Base-by-base conservation (phyloP, 2,888 invertebrate genomes). In the Alentia gelatinosa region DNA sequence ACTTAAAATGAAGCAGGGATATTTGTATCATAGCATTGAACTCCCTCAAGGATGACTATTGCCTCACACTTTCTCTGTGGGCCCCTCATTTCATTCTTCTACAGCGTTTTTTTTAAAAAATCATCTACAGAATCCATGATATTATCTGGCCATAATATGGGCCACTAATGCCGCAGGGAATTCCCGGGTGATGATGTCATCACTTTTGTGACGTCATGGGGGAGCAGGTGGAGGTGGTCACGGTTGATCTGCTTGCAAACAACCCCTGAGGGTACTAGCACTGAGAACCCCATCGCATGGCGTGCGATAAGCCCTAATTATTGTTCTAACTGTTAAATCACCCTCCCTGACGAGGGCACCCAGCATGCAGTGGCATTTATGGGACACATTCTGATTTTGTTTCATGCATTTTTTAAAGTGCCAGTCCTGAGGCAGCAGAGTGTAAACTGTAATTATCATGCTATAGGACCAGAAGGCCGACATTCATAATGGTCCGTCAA, bases 291-390 rank as follows among this genome's bases (percentile, higher is more conserved):
- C 39, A 30, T 19, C 12, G 37, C 39, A 23, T 19, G 9, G 35
- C 39, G 79, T 37, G 37, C 23, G 79, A 79, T 79, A 79, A 79
- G 79, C 37, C 39, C 79, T 79, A 79, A 79, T 79, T 37, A 79
- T 39, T 79, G 39, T 79, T 79, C 26, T 26, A 19, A 33, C 74
- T 26, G 74, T 74, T 26, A 74, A 74, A 74, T 74, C 33, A 74
- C 7, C 74, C 74, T 33, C 26, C 74, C 7, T 68, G 5, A 47
- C 23, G 56, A 9, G 56, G 56, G 56, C 3, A 15, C 15, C 56
- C 12, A n/a, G 19, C 56, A 56, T 56, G 56, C 56, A 56, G 23
- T 56, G 56, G 56, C 56, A 56, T 56, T 56, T 19, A 56, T 19
- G 56, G 56, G 56, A n/a, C 19, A 56, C 56, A 56, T 56, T 56